Evolutionary conservation across 2,888 invertebrate genomes (phyloP).

Genomic region (Zele albiditarsus): DNA sequence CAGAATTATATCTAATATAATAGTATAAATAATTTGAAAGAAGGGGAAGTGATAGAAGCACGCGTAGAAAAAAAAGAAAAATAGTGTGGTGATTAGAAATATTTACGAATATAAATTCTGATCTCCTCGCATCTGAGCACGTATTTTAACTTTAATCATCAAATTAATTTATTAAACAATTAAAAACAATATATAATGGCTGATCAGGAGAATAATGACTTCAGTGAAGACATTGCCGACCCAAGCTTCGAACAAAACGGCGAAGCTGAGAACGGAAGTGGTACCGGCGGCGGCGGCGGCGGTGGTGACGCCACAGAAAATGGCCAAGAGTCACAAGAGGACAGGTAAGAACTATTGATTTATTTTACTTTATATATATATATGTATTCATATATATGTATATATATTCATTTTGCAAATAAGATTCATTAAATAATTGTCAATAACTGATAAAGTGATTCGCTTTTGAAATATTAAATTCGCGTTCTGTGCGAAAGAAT

Average conservation of each 20-base stretch:
- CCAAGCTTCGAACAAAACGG: constrained; percentile 78
- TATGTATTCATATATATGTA: background rate
- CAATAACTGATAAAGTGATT: constrained; percentile 3
- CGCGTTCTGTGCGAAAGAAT: background rate
- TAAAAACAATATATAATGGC: constrained; percentile 57
- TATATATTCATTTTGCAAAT: constrained; percentile 18
- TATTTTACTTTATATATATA: constrained; percentile 34
- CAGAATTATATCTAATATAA: background rate
- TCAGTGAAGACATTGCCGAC: constrained; percentile 74
- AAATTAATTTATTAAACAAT: constrained; percentile 38
- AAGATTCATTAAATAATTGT: constrained; percentile 15
- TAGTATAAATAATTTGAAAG: constrained; percentile 33
- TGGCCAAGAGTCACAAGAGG: constrained; percentile 74
- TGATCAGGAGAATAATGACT: constrained; percentile 71
- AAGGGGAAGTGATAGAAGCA: background rate
- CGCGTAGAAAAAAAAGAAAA: background rate
- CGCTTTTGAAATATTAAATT: background rate
- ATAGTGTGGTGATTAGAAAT: background rate
- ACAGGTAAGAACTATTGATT: constrained; percentile 64
- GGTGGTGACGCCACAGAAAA: constrained; percentile 78
- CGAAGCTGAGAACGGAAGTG: constrained; percentile 75
- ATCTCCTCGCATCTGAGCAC: background rate
- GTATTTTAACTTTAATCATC: background rate
- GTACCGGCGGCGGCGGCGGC: constrained; percentile 75
- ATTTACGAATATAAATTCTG: background rate